Base-by-base conservation (phyloP, 2,113 vertebrate genomes). In the Machaerirhynchus nigripectus region DNA sequence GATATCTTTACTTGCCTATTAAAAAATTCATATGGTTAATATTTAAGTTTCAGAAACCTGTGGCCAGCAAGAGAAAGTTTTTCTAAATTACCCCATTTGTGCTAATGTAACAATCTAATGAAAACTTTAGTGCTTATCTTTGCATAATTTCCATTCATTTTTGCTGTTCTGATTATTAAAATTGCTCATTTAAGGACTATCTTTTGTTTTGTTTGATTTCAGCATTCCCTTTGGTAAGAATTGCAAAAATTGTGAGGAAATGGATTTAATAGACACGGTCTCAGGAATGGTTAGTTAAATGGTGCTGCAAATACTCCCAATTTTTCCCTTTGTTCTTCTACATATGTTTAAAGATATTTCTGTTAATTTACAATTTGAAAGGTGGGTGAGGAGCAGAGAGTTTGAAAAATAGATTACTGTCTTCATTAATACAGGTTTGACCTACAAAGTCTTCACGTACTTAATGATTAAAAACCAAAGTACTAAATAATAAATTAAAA, bases 401-500 rank as follows among this genome's bases (percentile, higher is more conserved):
- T 98, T 98, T 98, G 98, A 98, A 98, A 98, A 98, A 99, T 98
- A 98, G 98, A 98, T 98, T 98, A 98, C 97, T 98, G 96, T 98
- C 98, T 98, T 98, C 97, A 98, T 98, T 98, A 98, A 98, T 98
- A 98, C 98, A 98, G 97, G 98, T 98, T 98, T 98, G 98, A 99
- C 98, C 98, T 98, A 98, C 98, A 98, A 98, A 98, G 98, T 98
- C 98, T 98, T 98, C 98, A 98, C 98, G 98, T 98, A 98, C 98
- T 98, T 98, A 98, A 98, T 97, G 98, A 98, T 98, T 98, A 98
- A 98, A 98, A 98, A 97, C 98, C 98, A 97, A 98, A 98, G 97
- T 98, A 97, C 98, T 98, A 98, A 98, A 98, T 98, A 98, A 99
- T 98, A 98, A 98, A 99, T 99, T 98, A 98, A 98, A 98, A 98